Evolutionary conservation across 2,113 vertebrate genomes (phyloP).

Genomic region (Brachypodius melanocephalos): DNA sequence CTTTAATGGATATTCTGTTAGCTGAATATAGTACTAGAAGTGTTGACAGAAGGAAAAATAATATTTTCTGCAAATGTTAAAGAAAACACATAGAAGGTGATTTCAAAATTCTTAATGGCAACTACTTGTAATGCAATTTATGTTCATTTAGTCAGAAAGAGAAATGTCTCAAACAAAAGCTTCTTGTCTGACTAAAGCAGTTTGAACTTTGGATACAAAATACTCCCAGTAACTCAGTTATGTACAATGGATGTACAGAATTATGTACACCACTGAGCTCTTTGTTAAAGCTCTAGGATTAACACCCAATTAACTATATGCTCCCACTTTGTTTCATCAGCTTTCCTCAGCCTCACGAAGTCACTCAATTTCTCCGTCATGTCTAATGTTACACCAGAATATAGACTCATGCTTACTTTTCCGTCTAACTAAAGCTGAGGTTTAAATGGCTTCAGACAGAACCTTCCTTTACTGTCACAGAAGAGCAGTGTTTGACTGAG

Average conservation of each 20-base stretch:
- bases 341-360: neutral
- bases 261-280: neutral
- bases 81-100: neutral
- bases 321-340: neutral
- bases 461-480: neutral
- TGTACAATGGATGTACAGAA: neutral
- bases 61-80: neutral
- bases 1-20: neutral
- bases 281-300: neutral
- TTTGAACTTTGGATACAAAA: neutral
- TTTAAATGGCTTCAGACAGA: neutral
- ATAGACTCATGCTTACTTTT: neutral
- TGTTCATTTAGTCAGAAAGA: neutral
- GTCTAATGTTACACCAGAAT: neutral
- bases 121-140: neutral
- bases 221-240: neutral
- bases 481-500: neutral
- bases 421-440: neutral
- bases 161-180: neutral
- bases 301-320: neutral
- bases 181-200: neutral
- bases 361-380: neutral
- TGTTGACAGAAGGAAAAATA: neutral
- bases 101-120: neutral
- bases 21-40: neutral